Evolutionary conservation across 2,113 vertebrate genomes (phyloP).

Genomic region (Columbina picui): DNA sequence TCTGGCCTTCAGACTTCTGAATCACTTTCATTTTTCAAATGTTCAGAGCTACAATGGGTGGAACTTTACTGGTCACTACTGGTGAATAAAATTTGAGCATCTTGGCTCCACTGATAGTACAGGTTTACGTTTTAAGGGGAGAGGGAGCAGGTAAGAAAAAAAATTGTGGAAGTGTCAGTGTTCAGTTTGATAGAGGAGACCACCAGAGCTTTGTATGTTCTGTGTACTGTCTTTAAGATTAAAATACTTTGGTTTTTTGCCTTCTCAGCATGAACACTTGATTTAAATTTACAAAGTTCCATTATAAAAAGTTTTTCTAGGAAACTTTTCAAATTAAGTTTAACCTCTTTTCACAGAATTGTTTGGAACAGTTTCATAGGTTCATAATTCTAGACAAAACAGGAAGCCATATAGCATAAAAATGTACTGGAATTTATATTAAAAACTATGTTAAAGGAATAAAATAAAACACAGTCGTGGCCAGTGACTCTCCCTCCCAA

Average conservation of each 20-base stretch:
- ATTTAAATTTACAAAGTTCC: neutral
- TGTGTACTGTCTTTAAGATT: neutral
- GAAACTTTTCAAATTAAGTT: conserved; percentile 31
- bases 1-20: neutral
- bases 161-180: neutral
- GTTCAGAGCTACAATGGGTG: neutral
- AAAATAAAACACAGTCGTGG: neutral
- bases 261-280: neutral
- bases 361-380: conserved; percentile 31
- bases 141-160: neutral
- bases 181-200: neutral
- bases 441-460: conserved; percentile 32
- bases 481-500: neutral
- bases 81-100: neutral
- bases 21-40: neutral
- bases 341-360: conserved; percentile 40
- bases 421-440: conserved; percentile 29
- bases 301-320: conserved; percentile 15
- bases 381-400: conserved; percentile 79
- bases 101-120: neutral
- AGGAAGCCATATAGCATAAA: conserved; percentile 64
- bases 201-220: neutral
- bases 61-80: neutral
- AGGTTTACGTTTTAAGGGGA: neutral
- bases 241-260: neutral